phyloP scores from a whole-genome alignment of 1,140 invertebrate genomes.

The Hesperophylax magnus region DNA sequence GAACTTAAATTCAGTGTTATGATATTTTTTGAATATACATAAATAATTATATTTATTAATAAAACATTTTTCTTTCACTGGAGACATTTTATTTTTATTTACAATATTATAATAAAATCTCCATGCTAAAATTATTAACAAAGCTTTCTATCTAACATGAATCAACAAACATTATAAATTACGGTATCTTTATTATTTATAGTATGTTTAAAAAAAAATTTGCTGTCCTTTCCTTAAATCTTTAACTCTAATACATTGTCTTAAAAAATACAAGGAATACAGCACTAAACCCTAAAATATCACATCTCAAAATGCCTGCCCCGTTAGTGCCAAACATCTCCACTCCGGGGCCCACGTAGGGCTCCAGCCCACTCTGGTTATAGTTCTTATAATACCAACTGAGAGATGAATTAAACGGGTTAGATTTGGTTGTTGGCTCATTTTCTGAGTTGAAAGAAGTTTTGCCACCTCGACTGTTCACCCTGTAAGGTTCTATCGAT shows the following conservation, averaged over 20 bases:
- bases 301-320: conserved; percentile 47
- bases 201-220: not conserved
- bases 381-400: conserved; percentile 88
- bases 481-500: conserved; percentile 28
- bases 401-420: conserved; percentile 67
- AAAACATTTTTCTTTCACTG: not conserved
- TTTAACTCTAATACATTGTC: conserved; percentile 6
- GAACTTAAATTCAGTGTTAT: no score
- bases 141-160: conserved; percentile 37
- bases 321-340: conserved; percentile 49
- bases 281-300: conserved; percentile 52
- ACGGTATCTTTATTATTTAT: conserved; percentile 11
- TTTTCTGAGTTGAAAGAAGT: conserved; percentile 64
- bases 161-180: conserved; percentile 40
- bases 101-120: conserved; percentile 14
- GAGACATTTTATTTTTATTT: conserved; percentile 19
- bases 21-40: not conserved
- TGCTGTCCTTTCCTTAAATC: no score
- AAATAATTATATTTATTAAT: not conserved
- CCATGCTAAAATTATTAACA: conserved; percentile 26
- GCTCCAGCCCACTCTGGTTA: conserved; percentile 79
- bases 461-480: conserved; percentile 63
- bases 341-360: conserved; percentile 74
- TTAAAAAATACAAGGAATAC: conserved; percentile 24
- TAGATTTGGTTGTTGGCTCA: conserved; percentile 58